These are phyloP conservation scores for Australoheros scitulus DNA, from an alignment of 2,113 vertebrate genomes.

Conservation along the genomic window DNA sequence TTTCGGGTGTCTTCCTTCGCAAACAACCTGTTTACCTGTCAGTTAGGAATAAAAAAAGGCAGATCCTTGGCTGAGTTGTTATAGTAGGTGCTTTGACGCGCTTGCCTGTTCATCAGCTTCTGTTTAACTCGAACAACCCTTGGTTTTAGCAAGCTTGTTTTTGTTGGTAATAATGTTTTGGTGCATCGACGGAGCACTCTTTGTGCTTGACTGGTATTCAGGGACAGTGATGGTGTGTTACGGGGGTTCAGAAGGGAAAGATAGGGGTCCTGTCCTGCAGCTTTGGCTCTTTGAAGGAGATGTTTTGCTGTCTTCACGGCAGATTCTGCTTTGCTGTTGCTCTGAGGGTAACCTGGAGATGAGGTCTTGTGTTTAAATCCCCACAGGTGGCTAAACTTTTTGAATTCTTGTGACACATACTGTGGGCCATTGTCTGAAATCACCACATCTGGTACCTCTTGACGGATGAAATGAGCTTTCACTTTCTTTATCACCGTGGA, in stretches of 20 bases:
- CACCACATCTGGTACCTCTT: background rate
- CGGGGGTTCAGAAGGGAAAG: background rate
- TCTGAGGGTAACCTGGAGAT: background rate
- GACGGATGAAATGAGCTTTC: background rate
- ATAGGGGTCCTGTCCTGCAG: background rate
- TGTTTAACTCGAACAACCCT: background rate
- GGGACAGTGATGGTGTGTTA: background rate
- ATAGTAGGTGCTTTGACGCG: background rate
- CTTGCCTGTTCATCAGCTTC: background rate
- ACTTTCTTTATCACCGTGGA: background rate
- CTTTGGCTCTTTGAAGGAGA: background rate
- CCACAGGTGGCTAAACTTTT: accelerated
- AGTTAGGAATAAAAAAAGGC: too few relatives aligned
- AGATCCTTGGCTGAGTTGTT: background rate
- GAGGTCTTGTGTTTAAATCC: background rate
- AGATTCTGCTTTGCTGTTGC: background rate
- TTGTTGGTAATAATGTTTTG: background rate
- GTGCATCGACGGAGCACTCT: background rate
- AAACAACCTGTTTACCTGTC: too few relatives aligned
- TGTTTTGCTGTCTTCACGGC: background rate
- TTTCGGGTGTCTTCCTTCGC: too few relatives aligned
- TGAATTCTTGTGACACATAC: background rate
- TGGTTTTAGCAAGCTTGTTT: background rate
- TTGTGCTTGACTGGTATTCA: background rate
- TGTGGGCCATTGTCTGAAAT: background rate